Percentiles rank a stretch among this genome's conserved stretches.
Evolutionary conservation across 2,888 invertebrate genomes (phyloP).

Genomic region (Unio delphinus): DNA sequence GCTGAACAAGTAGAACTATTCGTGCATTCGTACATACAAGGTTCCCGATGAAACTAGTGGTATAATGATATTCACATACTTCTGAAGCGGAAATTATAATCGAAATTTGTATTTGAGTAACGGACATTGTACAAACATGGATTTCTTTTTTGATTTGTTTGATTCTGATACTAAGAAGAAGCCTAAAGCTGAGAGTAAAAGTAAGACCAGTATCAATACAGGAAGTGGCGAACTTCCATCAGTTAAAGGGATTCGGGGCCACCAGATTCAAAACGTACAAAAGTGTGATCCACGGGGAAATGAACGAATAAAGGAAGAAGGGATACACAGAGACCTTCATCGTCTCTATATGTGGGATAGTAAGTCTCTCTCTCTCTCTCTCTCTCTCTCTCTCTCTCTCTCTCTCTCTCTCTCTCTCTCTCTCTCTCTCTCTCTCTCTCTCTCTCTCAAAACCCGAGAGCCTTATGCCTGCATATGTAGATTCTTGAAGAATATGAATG

Average conservation of each 20-base stretch:
- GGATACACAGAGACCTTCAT: constrained; percentile 22
- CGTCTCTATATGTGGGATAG: constrained; percentile 32
- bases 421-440: constrained; percentile 5
- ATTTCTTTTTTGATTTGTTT: constrained; percentile 57
- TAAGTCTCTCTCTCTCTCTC: not conserved
- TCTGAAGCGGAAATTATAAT: not conserved
- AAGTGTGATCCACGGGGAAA: constrained; percentile 22
- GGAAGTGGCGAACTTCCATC: constrained; percentile 32
- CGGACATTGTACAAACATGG: constrained; percentile 30
- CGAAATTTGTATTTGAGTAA: not conserved
- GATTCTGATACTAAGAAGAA: constrained; percentile 45
- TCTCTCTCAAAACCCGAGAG: not conserved
- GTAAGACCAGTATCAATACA: constrained; percentile 23
- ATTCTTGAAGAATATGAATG: not conserved
- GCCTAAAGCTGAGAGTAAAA: constrained; percentile 32
- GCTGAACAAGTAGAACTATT: not conserved
- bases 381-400: not conserved
- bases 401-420: constrained; percentile 5
- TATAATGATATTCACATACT: not conserved
- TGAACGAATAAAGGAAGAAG: constrained; percentile 18
- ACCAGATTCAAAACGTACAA: constrained; percentile 19
- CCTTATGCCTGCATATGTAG: not conserved
- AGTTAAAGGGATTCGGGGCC: constrained; percentile 21
- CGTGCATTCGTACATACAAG: not conserved
- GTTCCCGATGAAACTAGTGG: not conserved